A percentile compares a stretch with the other conserved stretches of the same genome.
Conservation (phyloP, 2,888 invertebrate genomes). For the Drosophila atripex region DNA sequence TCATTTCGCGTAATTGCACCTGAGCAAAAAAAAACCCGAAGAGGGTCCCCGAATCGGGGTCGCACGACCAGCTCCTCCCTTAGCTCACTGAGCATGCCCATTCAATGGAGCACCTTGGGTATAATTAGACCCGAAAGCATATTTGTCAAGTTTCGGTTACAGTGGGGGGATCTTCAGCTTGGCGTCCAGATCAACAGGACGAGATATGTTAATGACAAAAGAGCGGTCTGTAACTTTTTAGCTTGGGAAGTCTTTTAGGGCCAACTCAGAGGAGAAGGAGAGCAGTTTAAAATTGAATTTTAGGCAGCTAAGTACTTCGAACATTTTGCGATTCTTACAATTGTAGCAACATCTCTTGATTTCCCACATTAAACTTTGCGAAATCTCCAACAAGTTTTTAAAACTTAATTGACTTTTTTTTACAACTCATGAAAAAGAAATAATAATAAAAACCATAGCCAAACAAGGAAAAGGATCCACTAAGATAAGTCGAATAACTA, state of each 20-base stretch:
- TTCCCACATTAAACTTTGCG: constrained; percentile 37
- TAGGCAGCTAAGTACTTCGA: background rate
- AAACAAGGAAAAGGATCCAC: background rate
- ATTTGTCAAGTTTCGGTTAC: constrained; percentile 69
- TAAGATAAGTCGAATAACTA: background rate
- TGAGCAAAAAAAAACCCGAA: constrained; percentile 41
- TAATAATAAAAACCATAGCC: constrained; percentile 19
- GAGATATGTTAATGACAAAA: constrained; percentile 76
- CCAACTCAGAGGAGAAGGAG: background rate
- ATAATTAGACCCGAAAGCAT: constrained; percentile 76
- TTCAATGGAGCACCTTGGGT: constrained; percentile 51
- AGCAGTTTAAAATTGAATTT: background rate
- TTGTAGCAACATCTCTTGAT: background rate
- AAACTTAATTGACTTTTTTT: constrained; percentile 73
- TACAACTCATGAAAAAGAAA: constrained; percentile 20
- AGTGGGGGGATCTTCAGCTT: constrained; percentile 25
- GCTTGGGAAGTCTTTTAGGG: constrained; percentile 18
- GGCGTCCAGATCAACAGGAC: constrained; percentile 62
- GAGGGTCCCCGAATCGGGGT: constrained; percentile 69
- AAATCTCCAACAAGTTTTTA: constrained; percentile 46
- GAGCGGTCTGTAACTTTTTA: constrained; percentile 45
- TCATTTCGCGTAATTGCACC: constrained; percentile 67
- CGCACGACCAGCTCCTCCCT: constrained; percentile 46
- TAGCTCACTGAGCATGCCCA: constrained; percentile 62
- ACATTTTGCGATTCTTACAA: background rate